Percentiles rank a stretch among this genome's conserved stretches.
These are phyloP conservation scores for Australoheros facetus DNA, from an alignment of 2,797 vertebrate species.

Conservation along the genomic window DNA sequence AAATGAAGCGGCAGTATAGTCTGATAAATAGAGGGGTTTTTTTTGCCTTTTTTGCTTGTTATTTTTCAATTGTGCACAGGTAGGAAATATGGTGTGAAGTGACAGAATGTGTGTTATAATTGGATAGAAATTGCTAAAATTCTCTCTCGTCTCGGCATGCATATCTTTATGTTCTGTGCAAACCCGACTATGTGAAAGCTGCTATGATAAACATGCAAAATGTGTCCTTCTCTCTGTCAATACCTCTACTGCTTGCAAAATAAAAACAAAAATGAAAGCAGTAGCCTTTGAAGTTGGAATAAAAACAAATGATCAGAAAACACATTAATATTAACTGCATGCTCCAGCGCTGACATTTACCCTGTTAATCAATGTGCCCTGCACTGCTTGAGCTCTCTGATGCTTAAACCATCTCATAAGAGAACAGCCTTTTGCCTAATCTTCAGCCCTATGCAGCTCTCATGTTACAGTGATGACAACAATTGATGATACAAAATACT, in stretches of 20 bases:
- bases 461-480: background rate
- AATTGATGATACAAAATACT: background rate
- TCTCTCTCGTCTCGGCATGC: background rate
- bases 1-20: background rate
- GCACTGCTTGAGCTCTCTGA: conserved; percentile 10
- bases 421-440: conserved; percentile 44
- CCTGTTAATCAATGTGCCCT: conserved; percentile 32
- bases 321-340: background rate
- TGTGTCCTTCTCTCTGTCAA: background rate
- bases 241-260: background rate
- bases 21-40: background rate
- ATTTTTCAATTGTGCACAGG: background rate
- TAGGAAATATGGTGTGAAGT: background rate
- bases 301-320: background rate
- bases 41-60: background rate
- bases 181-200: background rate
- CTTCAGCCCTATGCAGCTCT: background rate
- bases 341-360: conserved; percentile 36
- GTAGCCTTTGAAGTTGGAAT: background rate
- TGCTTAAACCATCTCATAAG: conserved; percentile 22
- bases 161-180: background rate
- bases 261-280: background rate
- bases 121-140: background rate
- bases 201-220: background rate
- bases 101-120: background rate